Evolutionary conservation across 2,888 invertebrate species (phyloP).

Genomic region (Erebia aethiops): DNA sequence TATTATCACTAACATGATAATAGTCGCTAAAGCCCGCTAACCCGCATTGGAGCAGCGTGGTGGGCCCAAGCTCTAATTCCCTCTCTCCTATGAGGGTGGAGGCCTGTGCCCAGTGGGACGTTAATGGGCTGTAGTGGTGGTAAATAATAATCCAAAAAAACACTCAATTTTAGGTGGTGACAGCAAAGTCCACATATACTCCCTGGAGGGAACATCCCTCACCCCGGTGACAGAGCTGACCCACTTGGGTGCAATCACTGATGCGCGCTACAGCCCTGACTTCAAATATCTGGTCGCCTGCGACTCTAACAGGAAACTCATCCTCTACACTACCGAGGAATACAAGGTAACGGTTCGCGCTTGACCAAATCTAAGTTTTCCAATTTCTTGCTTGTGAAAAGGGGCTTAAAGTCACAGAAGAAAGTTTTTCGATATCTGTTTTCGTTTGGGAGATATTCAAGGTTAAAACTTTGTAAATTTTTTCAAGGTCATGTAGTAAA

Average conservation of each 20-base stretch:
- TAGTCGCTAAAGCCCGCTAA: no score
- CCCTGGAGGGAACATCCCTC: slow-evolving; percentile 58
- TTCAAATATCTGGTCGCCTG: slow-evolving; percentile 93
- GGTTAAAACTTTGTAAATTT: background rate
- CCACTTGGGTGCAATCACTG: slow-evolving; percentile 93
- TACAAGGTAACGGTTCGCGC: slow-evolving; percentile 86
- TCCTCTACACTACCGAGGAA: slow-evolving; percentile 89
- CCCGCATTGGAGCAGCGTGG: no score
- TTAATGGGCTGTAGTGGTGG: no score
- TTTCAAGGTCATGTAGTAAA: no score
- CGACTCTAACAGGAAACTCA: slow-evolving; percentile 94
- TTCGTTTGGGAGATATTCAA: background rate
- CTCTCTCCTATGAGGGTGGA: no score
- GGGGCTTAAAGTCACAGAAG: background rate
- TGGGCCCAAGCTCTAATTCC: no score
- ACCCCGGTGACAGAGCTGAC: slow-evolving; percentile 80
- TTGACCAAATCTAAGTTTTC: background rate
- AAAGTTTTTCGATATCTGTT: background rate
- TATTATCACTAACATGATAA: no score
- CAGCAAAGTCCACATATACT: slow-evolving; percentile 72
- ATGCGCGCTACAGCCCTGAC: slow-evolving; percentile 95
- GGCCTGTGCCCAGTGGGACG: no score
- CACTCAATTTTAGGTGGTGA: slow-evolving; percentile 60
- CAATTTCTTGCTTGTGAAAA: background rate
- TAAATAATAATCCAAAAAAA: background rate